Evolutionary conservation across 64 coral and sea anemone species (phyloP).

Genomic region (Cladopsammia gracilis): DNA sequence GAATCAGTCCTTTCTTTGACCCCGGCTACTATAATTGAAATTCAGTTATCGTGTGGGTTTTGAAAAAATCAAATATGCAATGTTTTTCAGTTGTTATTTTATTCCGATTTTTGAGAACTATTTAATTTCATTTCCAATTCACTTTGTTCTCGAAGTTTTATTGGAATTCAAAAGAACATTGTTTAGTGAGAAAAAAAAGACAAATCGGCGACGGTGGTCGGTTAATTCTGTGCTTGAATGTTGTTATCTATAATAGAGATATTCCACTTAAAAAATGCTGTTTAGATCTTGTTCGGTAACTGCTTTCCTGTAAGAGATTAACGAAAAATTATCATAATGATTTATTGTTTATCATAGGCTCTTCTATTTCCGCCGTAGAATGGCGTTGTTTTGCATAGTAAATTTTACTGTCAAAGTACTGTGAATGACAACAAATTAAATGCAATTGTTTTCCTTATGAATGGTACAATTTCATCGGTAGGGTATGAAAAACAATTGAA

Average conservation of each 20-base stretch:
- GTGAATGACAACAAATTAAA: not conserved
- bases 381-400: not conserved
- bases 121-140: not conserved
- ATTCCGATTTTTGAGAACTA: not conserved
- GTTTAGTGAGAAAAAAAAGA: not conserved
- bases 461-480: not conserved
- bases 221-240: not conserved
- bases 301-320: not conserved
- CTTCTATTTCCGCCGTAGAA: not conserved
- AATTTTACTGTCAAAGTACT: not conserved
- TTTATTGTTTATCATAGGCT: not conserved
- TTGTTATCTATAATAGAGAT: not conserved
- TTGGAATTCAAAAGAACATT: not conserved
- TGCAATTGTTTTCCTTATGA: not conserved
- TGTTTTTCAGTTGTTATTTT: not conserved
- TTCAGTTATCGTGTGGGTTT: not conserved
- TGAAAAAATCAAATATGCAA: not conserved
- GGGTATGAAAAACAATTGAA: not conserved
- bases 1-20: not conserved
- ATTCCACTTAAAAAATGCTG: conserved; percentile 10
- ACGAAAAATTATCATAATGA: not conserved
- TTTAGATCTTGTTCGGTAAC: conserved; percentile 14
- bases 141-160: not conserved
- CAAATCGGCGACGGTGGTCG: not conserved
- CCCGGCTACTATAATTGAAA: conserved; percentile 1